Conservation (phyloP, 2,113 vertebrate genomes). For the Empidonax traillii region DNA sequence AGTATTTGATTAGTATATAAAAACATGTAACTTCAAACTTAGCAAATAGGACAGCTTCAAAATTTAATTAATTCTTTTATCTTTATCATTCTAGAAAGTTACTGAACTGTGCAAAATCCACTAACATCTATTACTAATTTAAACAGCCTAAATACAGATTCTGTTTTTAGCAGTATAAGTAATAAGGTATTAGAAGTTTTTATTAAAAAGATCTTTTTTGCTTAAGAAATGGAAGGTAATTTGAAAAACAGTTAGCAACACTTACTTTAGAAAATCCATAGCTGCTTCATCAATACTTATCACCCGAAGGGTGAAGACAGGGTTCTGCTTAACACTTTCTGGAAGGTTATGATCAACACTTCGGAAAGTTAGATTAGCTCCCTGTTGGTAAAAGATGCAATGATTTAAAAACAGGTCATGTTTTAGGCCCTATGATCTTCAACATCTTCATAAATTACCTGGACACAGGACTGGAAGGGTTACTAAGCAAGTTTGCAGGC, state of each 20-base stretch:
- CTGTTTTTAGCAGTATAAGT: not conserved
- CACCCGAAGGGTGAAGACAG: slow-evolving; percentile 72
- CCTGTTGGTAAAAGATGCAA: slow-evolving; percentile 67
- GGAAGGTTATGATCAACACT: slow-evolving; percentile 76
- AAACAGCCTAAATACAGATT: not conserved
- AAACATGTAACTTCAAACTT: not conserved
- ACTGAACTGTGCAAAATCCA: not conserved
- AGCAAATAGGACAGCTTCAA: not conserved
- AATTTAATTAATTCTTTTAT: not conserved
- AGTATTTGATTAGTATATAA: not conserved
- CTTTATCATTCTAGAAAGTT: not conserved
- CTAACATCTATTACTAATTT: not conserved
- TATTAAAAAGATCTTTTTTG: not conserved
- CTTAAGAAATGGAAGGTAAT: not conserved
- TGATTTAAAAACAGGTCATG: not conserved
- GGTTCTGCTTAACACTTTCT: slow-evolving; percentile 74
- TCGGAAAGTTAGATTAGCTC: slow-evolving; percentile 78
- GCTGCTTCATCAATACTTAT: slow-evolving; percentile 75
- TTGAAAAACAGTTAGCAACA: not conserved
- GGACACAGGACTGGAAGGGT: not conserved
- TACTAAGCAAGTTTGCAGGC: not conserved
- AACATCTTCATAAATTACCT: not conserved
- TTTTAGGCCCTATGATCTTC: not conserved
- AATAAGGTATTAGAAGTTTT: not conserved
- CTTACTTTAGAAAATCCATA: slow-evolving; percentile 76